Evolutionary conservation across 2,797 vertebrate species (phyloP), one percentile per base, ranked within the genome.

Genomic region (Enoplosus armatus): DNA sequence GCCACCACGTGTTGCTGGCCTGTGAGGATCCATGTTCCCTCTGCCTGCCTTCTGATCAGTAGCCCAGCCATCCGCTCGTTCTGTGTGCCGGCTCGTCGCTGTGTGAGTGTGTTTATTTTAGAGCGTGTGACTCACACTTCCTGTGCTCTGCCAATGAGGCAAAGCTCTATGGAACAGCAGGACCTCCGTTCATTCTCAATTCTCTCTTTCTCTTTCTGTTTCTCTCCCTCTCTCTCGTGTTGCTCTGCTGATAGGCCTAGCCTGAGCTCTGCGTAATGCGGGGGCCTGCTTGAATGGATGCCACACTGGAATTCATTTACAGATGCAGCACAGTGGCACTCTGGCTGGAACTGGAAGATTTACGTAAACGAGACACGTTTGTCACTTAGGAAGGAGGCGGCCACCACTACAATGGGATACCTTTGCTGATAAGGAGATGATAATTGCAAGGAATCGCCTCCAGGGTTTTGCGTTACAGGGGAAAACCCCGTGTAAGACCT

Each of bases 51-150:
- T 83, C 87, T 85, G 91, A 90, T 91, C 88, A 79, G 85, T 29
- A 37, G 79, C 89, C 79, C 87, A 70, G 77, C 90, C 85, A 81
- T 83, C 86, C 90, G 55, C 85, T 86, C 61, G 62, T 50, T 81
- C 77, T 74, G 81, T 84, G 87, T 61, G 85, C 79, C 65, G 84
- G 84, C 90, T 87, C 81, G 79, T 88, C 79, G 39, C 86, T 85
- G 85, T 56, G 90, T 35, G 87, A 90, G 88, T 70, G 86, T 92
- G 89, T 94, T 93, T 94, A 94, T 95, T 93, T 94, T 92, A 82
- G 88, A 92, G 88, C 51, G 91, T 83, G 92, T 95, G 94, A 94
- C 85, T 94, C 93, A 95, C 91, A 87, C 90, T 93, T 95, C 94
- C 94, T 94, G 93, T 85, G 65, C 91, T 87, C 87, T 89, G 90